phyloP scores from a whole-genome alignment of 2,797 vertebrate genomes.

The Chloroceryle inda region DNA sequence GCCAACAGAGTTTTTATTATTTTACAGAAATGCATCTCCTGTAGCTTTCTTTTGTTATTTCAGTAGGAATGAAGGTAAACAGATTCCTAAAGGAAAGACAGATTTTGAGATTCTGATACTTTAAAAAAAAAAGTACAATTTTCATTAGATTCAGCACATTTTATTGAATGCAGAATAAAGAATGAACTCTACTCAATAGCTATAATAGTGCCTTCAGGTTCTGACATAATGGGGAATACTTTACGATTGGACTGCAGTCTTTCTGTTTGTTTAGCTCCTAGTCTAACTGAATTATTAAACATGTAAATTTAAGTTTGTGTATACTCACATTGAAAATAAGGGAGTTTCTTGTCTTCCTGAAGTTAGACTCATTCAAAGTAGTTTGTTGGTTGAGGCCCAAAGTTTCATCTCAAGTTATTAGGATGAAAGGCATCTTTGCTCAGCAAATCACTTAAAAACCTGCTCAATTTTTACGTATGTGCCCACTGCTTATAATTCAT shows the following conservation, averaged over 20 bases:
- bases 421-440: neutral
- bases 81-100: neutral
- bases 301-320: neutral
- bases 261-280: neutral
- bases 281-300: neutral
- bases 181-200: neutral
- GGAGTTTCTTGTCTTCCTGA: neutral
- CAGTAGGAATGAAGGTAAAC: neutral
- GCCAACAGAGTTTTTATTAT: neutral
- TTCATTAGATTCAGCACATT: neutral
- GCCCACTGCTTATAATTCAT: neutral
- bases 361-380: neutral
- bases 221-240: neutral
- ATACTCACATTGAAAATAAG: neutral
- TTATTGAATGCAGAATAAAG: neutral
- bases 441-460: neutral
- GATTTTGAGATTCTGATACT: neutral
- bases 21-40: neutral
- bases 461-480: neutral
- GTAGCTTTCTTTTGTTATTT: neutral
- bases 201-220: neutral
- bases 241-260: neutral
- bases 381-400: neutral
- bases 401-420: neutral
- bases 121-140: neutral